phyloP scores from a whole-genome alignment of 2,797 vertebrate genomes.

The Enteromius treurensis region DNA sequence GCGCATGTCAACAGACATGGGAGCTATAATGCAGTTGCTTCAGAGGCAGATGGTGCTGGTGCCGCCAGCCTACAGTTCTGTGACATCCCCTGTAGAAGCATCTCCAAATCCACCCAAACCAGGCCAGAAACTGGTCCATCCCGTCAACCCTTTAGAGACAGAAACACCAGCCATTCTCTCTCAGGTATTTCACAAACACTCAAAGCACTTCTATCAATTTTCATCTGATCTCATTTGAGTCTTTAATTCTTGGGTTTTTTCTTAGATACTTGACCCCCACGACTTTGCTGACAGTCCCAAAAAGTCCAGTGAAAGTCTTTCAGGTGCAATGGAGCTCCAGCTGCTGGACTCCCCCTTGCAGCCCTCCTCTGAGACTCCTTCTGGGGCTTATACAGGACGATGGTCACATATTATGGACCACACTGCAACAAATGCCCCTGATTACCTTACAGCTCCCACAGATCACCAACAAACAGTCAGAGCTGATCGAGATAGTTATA shows the following conservation, averaged over 20 bases:
- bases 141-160: conserved; percentile 58
- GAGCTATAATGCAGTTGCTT: conserved; percentile 84
- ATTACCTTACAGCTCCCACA: conserved; percentile 1
- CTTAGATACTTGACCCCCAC: conserved; percentile 29
- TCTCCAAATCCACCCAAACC: conserved; percentile 51
- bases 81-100: conserved; percentile 72
- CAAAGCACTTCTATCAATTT: background rate
- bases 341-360: conserved; percentile 29
- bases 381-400: conserved; percentile 7
- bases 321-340: conserved; percentile 42
- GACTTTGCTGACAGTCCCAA: conserved; percentile 26
- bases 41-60: conserved; percentile 80
- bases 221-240: background rate
- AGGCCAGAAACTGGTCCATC: conserved; percentile 51
- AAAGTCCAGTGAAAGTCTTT: conserved; percentile 33
- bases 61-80: conserved; percentile 83
- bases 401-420: background rate
- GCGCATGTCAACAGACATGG: conserved; percentile 81
- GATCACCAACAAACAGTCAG: background rate
- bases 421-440: conserved; percentile 2
- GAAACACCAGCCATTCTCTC: conserved; percentile 42
- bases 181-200: conserved; percentile 46
- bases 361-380: conserved; percentile 17
- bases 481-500: conserved; percentile 13
- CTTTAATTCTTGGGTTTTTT: conserved; percentile 23